Conservation (phyloP, 1,140 invertebrate genomes). For the Trachymyrmex septentrionalis region DNA sequence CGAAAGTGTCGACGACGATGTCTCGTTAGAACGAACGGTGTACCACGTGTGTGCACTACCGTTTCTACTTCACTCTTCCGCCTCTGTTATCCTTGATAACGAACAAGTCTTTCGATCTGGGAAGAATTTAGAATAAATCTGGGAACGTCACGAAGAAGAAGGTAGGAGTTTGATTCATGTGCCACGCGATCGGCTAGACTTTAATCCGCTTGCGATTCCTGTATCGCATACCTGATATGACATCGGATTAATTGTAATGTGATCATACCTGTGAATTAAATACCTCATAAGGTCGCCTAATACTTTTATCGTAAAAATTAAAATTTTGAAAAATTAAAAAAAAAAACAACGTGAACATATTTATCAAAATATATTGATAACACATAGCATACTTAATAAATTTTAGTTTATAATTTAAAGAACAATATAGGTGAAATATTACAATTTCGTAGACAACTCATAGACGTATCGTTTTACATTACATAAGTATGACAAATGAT, state of each 20-base stretch:
- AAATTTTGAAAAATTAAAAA: not conserved
- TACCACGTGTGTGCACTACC: not conserved
- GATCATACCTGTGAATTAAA: not conserved
- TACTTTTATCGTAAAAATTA: not conserved
- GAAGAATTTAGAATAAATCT: not conserved
- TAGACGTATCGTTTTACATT: not conserved
- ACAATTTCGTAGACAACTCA: not conserved
- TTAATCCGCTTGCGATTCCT: not conserved
- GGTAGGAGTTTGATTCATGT: not conserved
- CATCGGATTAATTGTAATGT: not conserved
- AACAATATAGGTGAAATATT: not conserved
- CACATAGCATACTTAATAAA: not conserved
- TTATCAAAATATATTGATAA: not conserved
- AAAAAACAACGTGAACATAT: not conserved
- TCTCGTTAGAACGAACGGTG: slow-evolving; percentile 15
- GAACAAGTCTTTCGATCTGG: not conserved
- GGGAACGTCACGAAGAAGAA: slow-evolving; percentile 10
- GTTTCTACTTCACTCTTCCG: not conserved
- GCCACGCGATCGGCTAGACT: not conserved
- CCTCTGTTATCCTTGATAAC: not conserved
- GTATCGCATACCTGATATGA: not conserved
- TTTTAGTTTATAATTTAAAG: not conserved
- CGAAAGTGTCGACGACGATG: slow-evolving; percentile 30
- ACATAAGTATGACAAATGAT: not conserved
- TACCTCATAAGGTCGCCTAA: not conserved